A percentile compares a stretch with the other conserved stretches of the same genome.
Evolutionary conservation across 2,888 invertebrate genomes (phyloP).

Genomic region (Pollenia labialis): DNA sequence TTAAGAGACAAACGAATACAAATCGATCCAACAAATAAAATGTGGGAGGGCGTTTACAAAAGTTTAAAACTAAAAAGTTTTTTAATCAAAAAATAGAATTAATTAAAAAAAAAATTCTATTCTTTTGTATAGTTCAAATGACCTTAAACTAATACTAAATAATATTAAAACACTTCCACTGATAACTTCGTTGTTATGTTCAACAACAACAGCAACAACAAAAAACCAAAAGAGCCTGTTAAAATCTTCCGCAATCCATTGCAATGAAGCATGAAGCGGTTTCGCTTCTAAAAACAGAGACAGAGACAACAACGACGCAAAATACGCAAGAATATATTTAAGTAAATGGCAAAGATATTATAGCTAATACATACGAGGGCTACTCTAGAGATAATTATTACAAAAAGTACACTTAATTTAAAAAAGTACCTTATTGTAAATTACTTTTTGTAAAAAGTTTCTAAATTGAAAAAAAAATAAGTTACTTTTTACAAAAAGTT

Average conservation of each 20-base stretch:
- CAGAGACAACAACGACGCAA: slow-evolving; percentile 3
- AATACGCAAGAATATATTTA: slow-evolving; percentile 27
- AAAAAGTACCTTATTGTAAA: too few species aligned
- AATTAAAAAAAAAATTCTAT: neutral
- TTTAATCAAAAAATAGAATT: neutral
- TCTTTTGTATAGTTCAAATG: slow-evolving; percentile 23
- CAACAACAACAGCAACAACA: slow-evolving; percentile 4
- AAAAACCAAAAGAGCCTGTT: slow-evolving; percentile 56
- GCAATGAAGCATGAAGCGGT: slow-evolving; percentile 71
- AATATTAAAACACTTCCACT: slow-evolving; percentile 9
- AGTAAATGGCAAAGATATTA: neutral
- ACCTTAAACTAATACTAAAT: slow-evolving; percentile 45
- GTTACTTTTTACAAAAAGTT: neutral
- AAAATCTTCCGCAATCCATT: slow-evolving; percentile 72
- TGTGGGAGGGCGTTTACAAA: neutral
- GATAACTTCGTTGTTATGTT: slow-evolving; percentile 6
- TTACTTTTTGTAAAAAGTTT: neutral
- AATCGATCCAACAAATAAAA: neutral
- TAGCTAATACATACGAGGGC: neutral
- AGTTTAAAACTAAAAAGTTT: slow-evolving; percentile 16
- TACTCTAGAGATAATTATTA: too few species aligned
- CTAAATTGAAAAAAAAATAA: neutral
- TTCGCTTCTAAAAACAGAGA: slow-evolving; percentile 30
- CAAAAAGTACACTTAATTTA: neutral
- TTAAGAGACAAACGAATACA: neutral